Conservation (phyloP, 2,113 vertebrate species). For the Atherinomorus stipes region DNA sequence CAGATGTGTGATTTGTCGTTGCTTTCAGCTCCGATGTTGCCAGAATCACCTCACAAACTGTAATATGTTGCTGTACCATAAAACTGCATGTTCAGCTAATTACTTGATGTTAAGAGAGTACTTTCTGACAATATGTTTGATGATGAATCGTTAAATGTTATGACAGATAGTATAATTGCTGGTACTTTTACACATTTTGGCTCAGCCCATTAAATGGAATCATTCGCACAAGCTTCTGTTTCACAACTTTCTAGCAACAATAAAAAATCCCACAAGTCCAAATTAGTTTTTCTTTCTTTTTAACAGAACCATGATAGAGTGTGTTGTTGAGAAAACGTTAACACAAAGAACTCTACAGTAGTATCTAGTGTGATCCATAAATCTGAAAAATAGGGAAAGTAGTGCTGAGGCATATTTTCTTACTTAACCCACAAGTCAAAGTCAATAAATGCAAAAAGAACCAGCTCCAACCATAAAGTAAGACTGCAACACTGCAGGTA, state of each 20-base stretch:
- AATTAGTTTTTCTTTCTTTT: neutral
- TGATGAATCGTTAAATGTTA: neutral
- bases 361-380: conserved; percentile 40
- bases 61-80: neutral
- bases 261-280: neutral
- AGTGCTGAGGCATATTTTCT: conserved; percentile 58
- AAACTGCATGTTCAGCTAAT: neutral
- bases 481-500: conserved; percentile 40
- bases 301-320: neutral
- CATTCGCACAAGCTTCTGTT: conserved; percentile 13
- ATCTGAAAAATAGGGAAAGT: conserved; percentile 55
- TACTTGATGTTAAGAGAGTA: neutral
- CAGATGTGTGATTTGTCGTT: too few species aligned
- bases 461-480: conserved; percentile 43
- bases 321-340: conserved; percentile 5
- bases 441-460: conserved; percentile 64
- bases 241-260: neutral
- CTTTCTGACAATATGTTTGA: neutral
- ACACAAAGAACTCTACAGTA: neutral
- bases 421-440: conserved; percentile 69
- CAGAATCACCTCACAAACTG: too few species aligned
- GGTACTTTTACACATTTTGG: neutral
- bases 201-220: neutral
- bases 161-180: neutral
- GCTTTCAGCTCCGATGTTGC: neutral